Percentiles rank a stretch among this genome's conserved stretches.
phyloP scores from a whole-genome alignment of 2,888 invertebrate species.

The Microplitis deprimator region DNA sequence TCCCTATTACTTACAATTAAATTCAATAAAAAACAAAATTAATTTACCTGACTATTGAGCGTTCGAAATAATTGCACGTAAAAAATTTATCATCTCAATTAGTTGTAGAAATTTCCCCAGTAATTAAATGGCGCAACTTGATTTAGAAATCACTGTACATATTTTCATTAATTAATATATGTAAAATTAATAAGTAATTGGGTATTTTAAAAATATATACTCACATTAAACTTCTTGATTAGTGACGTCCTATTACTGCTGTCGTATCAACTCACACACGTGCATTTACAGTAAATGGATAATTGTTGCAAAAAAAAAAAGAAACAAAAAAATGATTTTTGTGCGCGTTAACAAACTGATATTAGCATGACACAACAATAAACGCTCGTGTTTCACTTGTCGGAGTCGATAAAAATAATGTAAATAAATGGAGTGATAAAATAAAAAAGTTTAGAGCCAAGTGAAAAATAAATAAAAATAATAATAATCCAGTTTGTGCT shows the following conservation, averaged over 20 bases:
- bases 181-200: not conserved
- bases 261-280: too few relatives aligned
- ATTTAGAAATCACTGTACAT: constrained; percentile 19
- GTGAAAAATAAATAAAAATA: constrained; percentile 5
- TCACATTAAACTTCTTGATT: too few relatives aligned
- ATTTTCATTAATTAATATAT: not conserved
- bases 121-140: constrained; percentile 21
- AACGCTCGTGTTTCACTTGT: not conserved
- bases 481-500: not conserved
- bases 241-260: too few relatives aligned
- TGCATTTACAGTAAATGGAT: too few relatives aligned
- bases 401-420: not conserved
- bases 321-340: too few relatives aligned
- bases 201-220: not conserved
- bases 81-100: not conserved
- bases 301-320: too few relatives aligned
- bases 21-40: not conserved
- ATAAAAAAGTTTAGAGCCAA: not conserved
- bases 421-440: not conserved
- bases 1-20: not conserved
- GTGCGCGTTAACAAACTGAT: not conserved
- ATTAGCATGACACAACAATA: not conserved
- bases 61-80: not conserved
- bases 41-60: not conserved
- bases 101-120: constrained; percentile 6